Evolutionary conservation across 2,113 vertebrate genomes (phyloP).

Genomic region (Cyphomyrus plagiostoma): DNA sequence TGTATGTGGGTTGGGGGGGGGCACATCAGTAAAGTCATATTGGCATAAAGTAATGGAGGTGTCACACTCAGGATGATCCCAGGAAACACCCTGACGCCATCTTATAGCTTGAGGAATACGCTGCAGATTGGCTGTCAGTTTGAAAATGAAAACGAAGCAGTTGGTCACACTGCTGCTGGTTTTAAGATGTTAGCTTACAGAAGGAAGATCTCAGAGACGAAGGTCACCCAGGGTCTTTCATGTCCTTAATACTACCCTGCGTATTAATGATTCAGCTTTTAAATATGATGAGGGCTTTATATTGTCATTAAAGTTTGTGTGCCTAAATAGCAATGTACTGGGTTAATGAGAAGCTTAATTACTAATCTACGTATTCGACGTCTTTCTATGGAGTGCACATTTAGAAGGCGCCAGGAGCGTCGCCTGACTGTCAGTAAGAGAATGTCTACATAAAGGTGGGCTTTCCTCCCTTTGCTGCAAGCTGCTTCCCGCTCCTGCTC

Average conservation of each 20-base stretch:
- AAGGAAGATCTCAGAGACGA: neutral
- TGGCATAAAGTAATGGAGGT: slow-evolving; percentile 36
- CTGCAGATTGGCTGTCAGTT: slow-evolving; percentile 20
- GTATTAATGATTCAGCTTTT: neutral
- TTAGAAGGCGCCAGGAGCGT: no score
- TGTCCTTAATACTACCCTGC: neutral
- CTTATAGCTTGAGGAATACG: slow-evolving; percentile 21
- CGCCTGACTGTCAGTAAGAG: no score
- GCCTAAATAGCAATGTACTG: neutral
- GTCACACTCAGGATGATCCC: slow-evolving; percentile 37
- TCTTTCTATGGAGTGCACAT: neutral
- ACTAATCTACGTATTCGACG: neutral
- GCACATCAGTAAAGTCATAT: slow-evolving; percentile 29
- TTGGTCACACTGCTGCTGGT: neutral
- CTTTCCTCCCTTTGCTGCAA: no score
- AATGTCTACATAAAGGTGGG: no score
- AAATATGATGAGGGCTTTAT: neutral
- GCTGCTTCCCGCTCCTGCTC: no score
- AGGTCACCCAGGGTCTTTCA: neutral
- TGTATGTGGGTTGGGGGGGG: neutral
- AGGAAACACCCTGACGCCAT: slow-evolving; percentile 15
- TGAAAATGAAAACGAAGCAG: slow-evolving; percentile 26
- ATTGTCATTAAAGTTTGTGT: neutral
- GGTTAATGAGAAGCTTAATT: neutral
- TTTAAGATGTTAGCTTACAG: neutral